These are phyloP conservation scores for Brachystomella parvula DNA, from an alignment of 1,140 invertebrate species.

Conservation along the genomic window DNA sequence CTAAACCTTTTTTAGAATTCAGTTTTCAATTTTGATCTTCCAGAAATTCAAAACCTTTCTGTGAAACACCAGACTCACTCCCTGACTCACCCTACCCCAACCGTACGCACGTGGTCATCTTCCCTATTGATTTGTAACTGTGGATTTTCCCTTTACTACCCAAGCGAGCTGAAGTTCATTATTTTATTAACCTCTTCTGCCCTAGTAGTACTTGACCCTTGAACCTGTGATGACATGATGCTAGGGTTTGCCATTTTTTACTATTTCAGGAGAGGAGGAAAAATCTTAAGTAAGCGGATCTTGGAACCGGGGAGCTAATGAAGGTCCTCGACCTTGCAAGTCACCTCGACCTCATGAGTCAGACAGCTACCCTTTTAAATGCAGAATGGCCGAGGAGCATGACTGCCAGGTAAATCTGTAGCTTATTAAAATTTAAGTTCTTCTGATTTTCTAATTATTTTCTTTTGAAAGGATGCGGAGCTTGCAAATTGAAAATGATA, in stretches of 20 bases:
- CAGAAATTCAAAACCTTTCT: no score
- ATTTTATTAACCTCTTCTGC: background rate
- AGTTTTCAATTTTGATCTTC: no score
- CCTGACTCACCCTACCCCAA: background rate
- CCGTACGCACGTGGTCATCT: background rate
- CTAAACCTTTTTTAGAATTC: no score
- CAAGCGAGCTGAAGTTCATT: background rate
- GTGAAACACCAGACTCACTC: background rate
- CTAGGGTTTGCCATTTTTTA: background rate
- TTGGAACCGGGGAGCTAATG: background rate
- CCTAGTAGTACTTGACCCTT: background rate
- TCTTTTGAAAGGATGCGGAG: no score
- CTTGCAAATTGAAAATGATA: no score
- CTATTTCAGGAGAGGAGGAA: background rate
- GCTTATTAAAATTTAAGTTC: background rate
- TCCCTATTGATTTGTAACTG: background rate
- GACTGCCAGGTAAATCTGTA: slow-evolving; percentile 51
- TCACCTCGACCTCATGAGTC: background rate
- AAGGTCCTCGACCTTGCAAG: background rate
- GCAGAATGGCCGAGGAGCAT: slow-evolving; percentile 69
- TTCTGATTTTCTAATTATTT: background rate
- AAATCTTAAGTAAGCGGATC: background rate
- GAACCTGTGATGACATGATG: background rate
- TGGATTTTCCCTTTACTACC: background rate
- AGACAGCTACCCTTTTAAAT: slow-evolving; percentile 65